Percentiles rank a stretch among this genome's conserved stretches.
Conservation (phyloP, 2,888 invertebrate species). For the Trachelus stipa region DNA sequence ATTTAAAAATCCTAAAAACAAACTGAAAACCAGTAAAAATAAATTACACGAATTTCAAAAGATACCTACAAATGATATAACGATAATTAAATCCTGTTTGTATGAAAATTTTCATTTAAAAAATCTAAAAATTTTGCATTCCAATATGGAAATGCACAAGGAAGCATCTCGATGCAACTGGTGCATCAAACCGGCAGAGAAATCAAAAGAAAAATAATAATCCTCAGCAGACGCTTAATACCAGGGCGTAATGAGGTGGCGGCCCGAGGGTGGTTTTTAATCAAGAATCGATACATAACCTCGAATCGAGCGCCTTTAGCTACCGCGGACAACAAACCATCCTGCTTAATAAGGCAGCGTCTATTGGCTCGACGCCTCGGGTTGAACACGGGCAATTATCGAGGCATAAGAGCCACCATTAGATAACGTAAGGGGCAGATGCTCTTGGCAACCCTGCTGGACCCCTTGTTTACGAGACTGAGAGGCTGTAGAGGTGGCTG, state of each 20-base stretch:
- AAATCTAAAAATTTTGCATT: not conserved
- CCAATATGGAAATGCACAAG: not conserved
- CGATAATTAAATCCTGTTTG: not conserved
- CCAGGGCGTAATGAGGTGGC: slow-evolving; percentile 58
- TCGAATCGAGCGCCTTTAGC: slow-evolving; percentile 50
- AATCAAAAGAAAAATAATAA: not conserved
- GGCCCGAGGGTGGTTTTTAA: slow-evolving; percentile 59
- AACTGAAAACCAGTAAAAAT: not conserved
- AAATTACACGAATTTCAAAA: not conserved
- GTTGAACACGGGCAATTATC: slow-evolving; percentile 59
- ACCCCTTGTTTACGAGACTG: slow-evolving; percentile 42
- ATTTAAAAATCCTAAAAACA: not conserved
- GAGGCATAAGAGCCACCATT: slow-evolving; percentile 59
- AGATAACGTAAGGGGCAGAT: slow-evolving; percentile 64
- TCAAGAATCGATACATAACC: slow-evolving; percentile 61
- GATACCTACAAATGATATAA: not conserved
- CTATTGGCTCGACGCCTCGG: slow-evolving; percentile 48
- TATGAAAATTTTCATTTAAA: not conserved
- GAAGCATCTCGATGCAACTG: not conserved
- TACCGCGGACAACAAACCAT: slow-evolving; percentile 53
- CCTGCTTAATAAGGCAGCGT: slow-evolving; percentile 56
- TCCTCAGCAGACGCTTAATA: not conserved
- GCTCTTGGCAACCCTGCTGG: slow-evolving; percentile 33
- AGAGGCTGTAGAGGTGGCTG: slow-evolving; percentile 22
- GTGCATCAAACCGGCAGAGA: not conserved